Evolutionary conservation across 2,113 vertebrate genomes (phyloP), one percentile per base, ranked within the genome.

Genomic region (Bujurquina vittata): DNA sequence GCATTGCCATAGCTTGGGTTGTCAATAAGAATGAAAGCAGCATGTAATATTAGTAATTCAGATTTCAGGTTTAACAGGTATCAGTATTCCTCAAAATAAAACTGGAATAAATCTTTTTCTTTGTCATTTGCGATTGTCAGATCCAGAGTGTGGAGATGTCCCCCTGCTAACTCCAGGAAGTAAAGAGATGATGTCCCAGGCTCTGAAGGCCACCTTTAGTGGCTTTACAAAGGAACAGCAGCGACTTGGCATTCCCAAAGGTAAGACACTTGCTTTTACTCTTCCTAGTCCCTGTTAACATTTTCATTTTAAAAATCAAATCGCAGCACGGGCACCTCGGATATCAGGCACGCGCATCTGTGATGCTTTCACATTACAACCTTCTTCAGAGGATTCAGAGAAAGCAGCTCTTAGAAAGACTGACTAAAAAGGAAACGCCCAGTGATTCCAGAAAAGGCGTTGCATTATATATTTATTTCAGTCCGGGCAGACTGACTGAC

Each of bases 131-230:
- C 81, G 80, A 92, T 94, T 43, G 49, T 67, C 96, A 99, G 99
- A 99, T 92, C 97, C 98, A 90, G 99, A 99, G 94, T 99, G 98
- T 89, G 97, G 97, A 0, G 99, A 99, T 77, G 98, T 99, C 58
- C 99, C 99, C 10, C 94, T 99, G 29, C 92, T 99, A 87, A 99
- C 99, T 31, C 98, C 98, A 60, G 98, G 98, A 92, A 99, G 99
- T 93, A 99, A 99, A 94, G 98, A 99, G 91, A 99, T 99, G 98
- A 99, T 99, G 98, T 99, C 98, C 75, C 98, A 99, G 94, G 99
- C 99, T 0, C 62, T 99, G 91, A 97, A 98, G 90, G 98, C 97
- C 89, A 99, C 98, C 0, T 99, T 99, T 94, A 99, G 98, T 0
- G 99, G 98, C 84, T 99, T 99, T 43, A 96, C 97, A 15, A 99